A percentile compares a stretch with the other conserved stretches of the same genome.
Evolutionary conservation across 2,888 invertebrate genomes (phyloP).

Genomic region (Tipula vernalis): DNA sequence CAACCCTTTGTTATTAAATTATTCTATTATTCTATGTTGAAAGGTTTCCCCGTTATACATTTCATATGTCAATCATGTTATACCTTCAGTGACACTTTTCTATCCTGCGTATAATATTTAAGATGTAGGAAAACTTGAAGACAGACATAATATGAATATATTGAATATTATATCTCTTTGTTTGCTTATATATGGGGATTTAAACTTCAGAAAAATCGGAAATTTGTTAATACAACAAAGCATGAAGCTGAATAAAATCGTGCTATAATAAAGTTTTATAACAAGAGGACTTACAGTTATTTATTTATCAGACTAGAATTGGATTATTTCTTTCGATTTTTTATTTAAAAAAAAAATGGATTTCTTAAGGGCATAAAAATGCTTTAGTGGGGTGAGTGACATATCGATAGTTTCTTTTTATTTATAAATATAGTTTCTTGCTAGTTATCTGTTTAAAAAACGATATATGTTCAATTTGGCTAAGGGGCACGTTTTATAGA

Average conservation of each 20-base stretch:
- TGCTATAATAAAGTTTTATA: not conserved
- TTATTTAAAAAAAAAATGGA: not conserved
- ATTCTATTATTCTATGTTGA: not conserved
- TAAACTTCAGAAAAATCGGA: not conserved
- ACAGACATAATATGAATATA: not conserved
- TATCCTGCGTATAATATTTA: not conserved
- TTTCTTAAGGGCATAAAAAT: not conserved
- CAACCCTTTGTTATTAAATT: not conserved
- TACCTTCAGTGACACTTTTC: not conserved
- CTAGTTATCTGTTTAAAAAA: too few relatives aligned
- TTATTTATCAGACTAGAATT: not conserved
- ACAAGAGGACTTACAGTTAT: not conserved
- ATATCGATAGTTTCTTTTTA: not conserved
- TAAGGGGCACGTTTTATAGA: too few relatives aligned
- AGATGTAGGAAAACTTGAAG: not conserved
- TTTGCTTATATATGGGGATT: not conserved
- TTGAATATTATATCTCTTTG: not conserved
- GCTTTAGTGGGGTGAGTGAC: not conserved
- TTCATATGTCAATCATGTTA: not conserved
- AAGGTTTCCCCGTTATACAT: not conserved
- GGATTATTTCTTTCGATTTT: not conserved
- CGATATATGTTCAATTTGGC: too few relatives aligned
- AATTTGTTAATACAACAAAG: not conserved
- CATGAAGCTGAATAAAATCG: not conserved
- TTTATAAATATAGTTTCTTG: too few relatives aligned